These are phyloP conservation scores for Atta cephalotes DNA, from an alignment of 1,140 invertebrate species.

Conservation along the genomic window DNA sequence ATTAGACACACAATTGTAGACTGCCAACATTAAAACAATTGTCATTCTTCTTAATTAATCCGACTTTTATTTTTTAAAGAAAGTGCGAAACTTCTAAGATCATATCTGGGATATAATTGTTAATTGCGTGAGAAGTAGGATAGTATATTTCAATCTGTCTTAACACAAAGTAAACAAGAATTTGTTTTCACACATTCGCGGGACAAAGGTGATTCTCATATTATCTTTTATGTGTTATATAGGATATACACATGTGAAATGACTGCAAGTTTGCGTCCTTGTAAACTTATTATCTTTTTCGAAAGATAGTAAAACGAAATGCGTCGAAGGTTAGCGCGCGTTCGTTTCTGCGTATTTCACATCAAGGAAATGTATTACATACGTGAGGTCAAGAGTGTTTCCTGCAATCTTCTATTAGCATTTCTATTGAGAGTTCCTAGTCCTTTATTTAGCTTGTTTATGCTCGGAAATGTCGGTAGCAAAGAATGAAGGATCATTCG, in stretches of 20 bases:
- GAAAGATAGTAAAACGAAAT: conserved; percentile 55
- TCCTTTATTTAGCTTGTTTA: conserved; percentile 47
- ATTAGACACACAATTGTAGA: not conserved
- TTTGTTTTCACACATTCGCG: not conserved
- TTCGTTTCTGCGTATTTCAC: conserved; percentile 28
- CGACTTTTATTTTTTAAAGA: not conserved
- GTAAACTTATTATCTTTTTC: conserved; percentile 70
- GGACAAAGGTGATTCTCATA: conserved; percentile 3
- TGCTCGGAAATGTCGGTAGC: conserved; percentile 26
- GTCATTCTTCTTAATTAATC: not conserved
- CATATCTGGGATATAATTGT: not conserved
- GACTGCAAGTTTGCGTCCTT: conserved; percentile 52
- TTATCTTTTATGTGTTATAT: not conserved
- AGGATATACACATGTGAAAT: not conserved
- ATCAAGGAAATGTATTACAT: conserved; percentile 40
- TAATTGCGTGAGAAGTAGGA: conserved; percentile 22
- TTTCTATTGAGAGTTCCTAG: conserved; percentile 46
- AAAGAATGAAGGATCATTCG: not conserved
- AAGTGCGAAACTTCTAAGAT: conserved; percentile 8
- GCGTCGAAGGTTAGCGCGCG: not conserved
- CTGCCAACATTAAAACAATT: not conserved
- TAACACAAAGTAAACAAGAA: not conserved
- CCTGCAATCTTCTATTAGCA: conserved; percentile 35
- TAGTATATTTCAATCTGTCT: not conserved
- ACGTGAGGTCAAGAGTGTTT: conserved; percentile 55